These are phyloP conservation scores for Lepus townsendii DNA, from an alignment of 2,797 vertebrate genomes.

Conservation along the genomic window DNA sequence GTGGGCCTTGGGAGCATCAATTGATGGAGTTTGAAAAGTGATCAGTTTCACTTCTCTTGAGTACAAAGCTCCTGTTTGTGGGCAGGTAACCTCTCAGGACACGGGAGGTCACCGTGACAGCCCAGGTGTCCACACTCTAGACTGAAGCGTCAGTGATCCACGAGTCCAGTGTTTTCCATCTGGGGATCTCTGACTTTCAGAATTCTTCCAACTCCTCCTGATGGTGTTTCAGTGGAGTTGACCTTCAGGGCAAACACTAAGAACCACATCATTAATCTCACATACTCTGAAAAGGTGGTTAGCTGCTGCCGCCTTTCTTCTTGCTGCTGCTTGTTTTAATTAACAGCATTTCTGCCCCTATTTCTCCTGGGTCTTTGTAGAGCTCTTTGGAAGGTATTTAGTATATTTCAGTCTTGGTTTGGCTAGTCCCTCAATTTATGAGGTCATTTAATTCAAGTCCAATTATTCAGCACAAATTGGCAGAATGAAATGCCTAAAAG, in stretches of 20 bases:
- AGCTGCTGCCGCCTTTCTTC: conserved; percentile 49
- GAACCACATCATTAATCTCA: conserved; percentile 27
- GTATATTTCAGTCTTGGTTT: conserved; percentile 70
- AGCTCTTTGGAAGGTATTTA: conserved; percentile 77
- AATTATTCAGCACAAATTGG: conserved; percentile 79
- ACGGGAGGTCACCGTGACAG: background rate
- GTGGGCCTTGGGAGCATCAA: background rate
- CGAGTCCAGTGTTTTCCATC: conserved; percentile 9
- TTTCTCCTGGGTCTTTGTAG: conserved; percentile 69
- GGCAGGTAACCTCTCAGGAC: background rate
- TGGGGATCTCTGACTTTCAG: conserved; percentile 9
- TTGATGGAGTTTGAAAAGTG: background rate
- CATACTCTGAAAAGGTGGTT: conserved; percentile 63
- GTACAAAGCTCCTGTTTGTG: background rate
- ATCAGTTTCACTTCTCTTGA: background rate
- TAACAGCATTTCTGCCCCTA: conserved; percentile 61
- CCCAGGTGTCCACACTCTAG: background rate
- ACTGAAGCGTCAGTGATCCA: conserved; percentile 14
- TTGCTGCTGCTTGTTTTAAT: conserved; percentile 77
- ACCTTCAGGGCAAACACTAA: conserved; percentile 40
- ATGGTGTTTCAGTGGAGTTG: conserved; percentile 26
- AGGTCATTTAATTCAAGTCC: conserved; percentile 79
- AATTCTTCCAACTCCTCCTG: conserved; percentile 33
- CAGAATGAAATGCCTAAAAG: conserved; percentile 75
- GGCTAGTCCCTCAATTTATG: conserved; percentile 73